Percentiles rank a stretch among this genome's conserved stretches.
Evolutionary conservation across 1,140 invertebrate genomes (phyloP).

Genomic region (Pseudomyrmex dendroicus): DNA sequence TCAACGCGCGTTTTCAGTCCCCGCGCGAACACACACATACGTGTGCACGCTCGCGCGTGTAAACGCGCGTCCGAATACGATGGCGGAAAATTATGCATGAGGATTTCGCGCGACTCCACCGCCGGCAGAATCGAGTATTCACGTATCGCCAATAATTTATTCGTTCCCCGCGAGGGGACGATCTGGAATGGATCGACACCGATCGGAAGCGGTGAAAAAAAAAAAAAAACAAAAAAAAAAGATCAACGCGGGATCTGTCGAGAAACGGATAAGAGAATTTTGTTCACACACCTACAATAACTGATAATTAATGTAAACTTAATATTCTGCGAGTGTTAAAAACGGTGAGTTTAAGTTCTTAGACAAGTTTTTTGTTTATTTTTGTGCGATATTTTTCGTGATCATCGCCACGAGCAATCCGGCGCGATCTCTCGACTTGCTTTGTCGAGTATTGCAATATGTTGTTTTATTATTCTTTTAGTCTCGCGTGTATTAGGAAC

Average conservation of each 20-base stretch:
- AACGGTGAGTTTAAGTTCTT: too few species aligned
- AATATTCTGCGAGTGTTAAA: too few species aligned
- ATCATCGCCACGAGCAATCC: too few species aligned
- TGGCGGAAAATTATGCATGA: constrained; percentile 60
- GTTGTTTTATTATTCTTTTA: background rate
- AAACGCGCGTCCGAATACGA: constrained; percentile 54
- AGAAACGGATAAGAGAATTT: too few species aligned
- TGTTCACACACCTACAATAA: too few species aligned
- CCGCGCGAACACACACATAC: constrained; percentile 6
- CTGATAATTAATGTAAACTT: constrained; percentile 1
- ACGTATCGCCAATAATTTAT: constrained; percentile 51
- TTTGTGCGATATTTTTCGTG: too few species aligned
- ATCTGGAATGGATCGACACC: background rate
- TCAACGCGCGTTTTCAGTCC: constrained; percentile 61
- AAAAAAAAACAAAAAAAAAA: constrained; percentile 32
- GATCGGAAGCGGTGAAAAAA: constrained; percentile 16
- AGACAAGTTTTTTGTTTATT: too few species aligned
- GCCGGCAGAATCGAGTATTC: constrained; percentile 30
- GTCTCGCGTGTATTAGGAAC: background rate
- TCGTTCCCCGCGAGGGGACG: constrained; percentile 13
- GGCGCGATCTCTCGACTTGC: background rate
- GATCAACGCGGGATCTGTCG: background rate
- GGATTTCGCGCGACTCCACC: constrained; percentile 48
- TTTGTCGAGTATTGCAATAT: background rate
- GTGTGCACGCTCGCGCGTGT: constrained; percentile 46